Conservation (phyloP, 2,888 invertebrate genomes). For the Clitarchus hookeri region DNA sequence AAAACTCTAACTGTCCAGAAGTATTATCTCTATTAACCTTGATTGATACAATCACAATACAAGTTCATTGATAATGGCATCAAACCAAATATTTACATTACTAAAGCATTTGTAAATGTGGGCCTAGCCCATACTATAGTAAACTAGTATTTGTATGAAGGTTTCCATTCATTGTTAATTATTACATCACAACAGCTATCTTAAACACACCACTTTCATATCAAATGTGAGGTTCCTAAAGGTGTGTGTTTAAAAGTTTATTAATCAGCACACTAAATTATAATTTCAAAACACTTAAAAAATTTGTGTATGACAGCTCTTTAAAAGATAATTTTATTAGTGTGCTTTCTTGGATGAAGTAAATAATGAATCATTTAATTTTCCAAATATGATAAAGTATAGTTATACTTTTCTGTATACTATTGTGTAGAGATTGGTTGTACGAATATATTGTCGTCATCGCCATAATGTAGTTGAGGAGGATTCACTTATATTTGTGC, state of each 20-base stretch:
- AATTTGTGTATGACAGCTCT: neutral
- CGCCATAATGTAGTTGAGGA: neutral
- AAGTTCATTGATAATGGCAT: neutral
- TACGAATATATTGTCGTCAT: neutral
- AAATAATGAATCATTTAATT: neutral
- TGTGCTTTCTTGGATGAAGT: neutral
- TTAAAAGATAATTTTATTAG: neutral
- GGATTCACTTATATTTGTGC: slow-evolving; percentile 6
- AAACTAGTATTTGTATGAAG: neutral
- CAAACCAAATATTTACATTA: neutral
- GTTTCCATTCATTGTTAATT: neutral
- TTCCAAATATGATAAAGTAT: neutral
- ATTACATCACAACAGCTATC: neutral
- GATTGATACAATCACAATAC: neutral
- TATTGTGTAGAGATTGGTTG: neutral
- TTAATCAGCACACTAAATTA: neutral
- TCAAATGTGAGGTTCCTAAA: neutral
- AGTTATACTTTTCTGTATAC: neutral
- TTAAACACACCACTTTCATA: neutral
- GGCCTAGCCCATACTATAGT: neutral
- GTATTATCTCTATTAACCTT: neutral
- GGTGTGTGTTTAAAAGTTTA: neutral
- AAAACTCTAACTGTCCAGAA: neutral
- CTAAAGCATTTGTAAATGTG: neutral
- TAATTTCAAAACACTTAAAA: neutral